phyloP scores from a whole-genome alignment of 2,113 vertebrate species.

The Erpornis zantholeuca region DNA sequence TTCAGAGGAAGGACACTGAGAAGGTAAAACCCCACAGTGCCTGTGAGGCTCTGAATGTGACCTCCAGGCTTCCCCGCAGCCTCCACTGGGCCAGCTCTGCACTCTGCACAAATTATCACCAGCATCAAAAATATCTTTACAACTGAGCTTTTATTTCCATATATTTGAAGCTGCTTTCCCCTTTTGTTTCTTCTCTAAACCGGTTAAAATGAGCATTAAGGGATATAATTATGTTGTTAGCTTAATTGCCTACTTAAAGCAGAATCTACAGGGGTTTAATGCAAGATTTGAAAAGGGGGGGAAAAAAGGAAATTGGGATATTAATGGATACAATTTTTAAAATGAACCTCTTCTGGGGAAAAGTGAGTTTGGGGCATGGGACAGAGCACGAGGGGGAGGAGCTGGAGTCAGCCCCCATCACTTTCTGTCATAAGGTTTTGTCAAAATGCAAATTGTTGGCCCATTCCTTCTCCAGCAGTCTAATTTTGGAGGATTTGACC shows the following conservation, averaged over 20 bases:
- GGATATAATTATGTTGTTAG: conserved; percentile 83
- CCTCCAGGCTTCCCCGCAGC: not conserved
- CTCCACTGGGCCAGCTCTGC: not conserved
- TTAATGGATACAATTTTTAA: conserved; percentile 56
- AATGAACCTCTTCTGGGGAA: conserved; percentile 55
- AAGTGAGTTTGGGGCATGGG: not conserved
- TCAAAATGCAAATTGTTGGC: not conserved
- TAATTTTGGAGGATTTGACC: conserved; percentile 74
- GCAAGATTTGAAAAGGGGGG: conserved; percentile 61
- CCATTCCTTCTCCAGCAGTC: not conserved
- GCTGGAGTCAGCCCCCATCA: not conserved
- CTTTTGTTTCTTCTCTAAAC: conserved; percentile 77
- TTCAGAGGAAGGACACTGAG: not conserved
- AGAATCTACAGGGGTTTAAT: conserved; percentile 79
- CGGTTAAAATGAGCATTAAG: conserved; percentile 77
- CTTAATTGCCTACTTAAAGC: conserved; percentile 81
- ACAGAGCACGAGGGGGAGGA: rapidly evolving
- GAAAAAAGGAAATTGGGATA: conserved; percentile 44
- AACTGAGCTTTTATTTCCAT: conserved; percentile 36
- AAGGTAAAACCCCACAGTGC: not conserved
- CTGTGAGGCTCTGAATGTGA: not conserved
- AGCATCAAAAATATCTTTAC: conserved; percentile 53
- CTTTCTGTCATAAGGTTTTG: not conserved
- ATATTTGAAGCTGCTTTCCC: conserved; percentile 60
- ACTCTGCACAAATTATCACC: not conserved